Evolutionary conservation across 2,113 vertebrate genomes (phyloP).

Genomic region (Orientallactaga bullata): DNA sequence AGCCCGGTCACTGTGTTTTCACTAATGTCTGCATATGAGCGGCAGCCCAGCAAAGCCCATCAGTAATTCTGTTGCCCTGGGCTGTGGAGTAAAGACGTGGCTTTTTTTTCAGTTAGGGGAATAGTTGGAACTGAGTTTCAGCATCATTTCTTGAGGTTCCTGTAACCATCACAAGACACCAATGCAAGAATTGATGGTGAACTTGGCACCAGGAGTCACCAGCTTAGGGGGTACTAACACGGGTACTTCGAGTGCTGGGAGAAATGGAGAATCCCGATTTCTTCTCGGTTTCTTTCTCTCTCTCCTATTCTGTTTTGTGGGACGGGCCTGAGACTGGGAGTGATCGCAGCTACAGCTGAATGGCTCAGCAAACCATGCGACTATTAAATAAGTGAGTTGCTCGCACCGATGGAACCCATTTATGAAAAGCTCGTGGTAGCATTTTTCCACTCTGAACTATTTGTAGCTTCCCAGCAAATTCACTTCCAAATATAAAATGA

Average conservation of each 20-base stretch:
- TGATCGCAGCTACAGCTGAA: neutral
- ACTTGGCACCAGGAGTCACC: neutral
- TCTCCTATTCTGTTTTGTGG: neutral
- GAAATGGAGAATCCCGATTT: neutral
- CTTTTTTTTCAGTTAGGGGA: neutral
- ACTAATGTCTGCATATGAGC: too few species aligned
- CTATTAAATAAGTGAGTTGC: constrained; percentile 23
- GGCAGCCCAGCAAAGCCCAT: neutral
- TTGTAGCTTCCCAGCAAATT: constrained; percentile 69
- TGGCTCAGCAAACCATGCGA: neutral
- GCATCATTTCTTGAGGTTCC: neutral
- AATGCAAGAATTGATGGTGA: neutral
- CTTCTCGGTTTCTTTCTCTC: neutral
- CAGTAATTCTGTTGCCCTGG: neutral
- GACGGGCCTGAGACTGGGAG: neutral
- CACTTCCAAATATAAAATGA: constrained; percentile 81
- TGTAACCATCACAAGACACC: neutral
- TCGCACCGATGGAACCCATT: neutral
- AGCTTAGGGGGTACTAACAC: neutral
- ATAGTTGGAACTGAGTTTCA: neutral
- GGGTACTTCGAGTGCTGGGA: neutral
- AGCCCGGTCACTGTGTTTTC: neutral
- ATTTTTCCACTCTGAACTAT: constrained; percentile 75
- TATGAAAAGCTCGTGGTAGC: constrained; percentile 68
- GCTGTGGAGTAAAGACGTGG: neutral